Evolutionary conservation across 2,888 invertebrate species (phyloP), one percentile per base, ranked within the genome.

Genomic region (Pristionchus maxplancki): DNA sequence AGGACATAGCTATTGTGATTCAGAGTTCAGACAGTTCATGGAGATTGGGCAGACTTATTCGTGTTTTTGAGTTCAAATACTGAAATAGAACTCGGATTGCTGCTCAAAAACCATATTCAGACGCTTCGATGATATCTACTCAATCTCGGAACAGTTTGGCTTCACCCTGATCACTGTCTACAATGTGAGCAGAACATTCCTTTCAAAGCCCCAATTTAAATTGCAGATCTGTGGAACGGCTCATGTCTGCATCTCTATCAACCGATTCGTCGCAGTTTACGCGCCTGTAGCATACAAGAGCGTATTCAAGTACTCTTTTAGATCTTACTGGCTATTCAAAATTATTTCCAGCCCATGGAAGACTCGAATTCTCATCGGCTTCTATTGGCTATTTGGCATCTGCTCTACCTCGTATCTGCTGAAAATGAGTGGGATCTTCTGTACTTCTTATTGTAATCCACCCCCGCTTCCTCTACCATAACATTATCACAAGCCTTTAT

Each of bases 191-290:
- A n/a, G n/a, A n/a, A n/a, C n/a, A n/a, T n/a, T n/a, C n/a, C n/a
- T n/a, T n/a, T n/a, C n/a, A n/a, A n/a, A n/a, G n/a, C 1, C 8
- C 5, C 3, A 67, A 67, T 31, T 67, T 31, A 15, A n/a, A 0
- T 44, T 44, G 62, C 64, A 85, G 85, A 74, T 90, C 31, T 89
- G 88, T 37, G 89, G 88, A n/a, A 81, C 78, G 37, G 89, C 90
- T 9, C 90, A 90, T 64, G 86, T 90, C n/a, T 31, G 88, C 17
- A 90, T 90, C 11, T 87, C 89, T 11, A 58, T 53, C 40, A 90
- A 90, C 34, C 89, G 90, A 58, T 89, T 90, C 88, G 53, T 78
- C 34, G 90, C 90, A 17, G 87, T 89, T 0, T 90, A 71, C 82
- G 88, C 87, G 17, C 90, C 90, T 17, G n/a, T 88, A 8, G 71